phyloP scores from a whole-genome alignment of 2,888 invertebrate species.

The Papilio gigon region DNA sequence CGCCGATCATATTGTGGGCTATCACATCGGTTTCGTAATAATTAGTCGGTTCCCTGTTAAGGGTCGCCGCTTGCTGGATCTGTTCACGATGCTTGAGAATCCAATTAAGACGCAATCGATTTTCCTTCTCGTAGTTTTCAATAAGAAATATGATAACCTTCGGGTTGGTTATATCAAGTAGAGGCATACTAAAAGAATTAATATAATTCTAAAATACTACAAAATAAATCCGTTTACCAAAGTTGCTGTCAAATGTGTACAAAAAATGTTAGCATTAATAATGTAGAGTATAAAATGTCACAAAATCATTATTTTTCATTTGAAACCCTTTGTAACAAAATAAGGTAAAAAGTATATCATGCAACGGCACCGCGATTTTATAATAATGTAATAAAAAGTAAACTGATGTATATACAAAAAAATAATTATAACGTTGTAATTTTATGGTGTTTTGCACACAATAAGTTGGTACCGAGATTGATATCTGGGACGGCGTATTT shows the following conservation, averaged over 20 bases:
- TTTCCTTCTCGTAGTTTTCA: constrained; percentile 62
- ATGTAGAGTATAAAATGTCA: constrained; percentile 33
- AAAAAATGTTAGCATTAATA: constrained; percentile 43
- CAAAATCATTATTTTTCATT: constrained; percentile 36
- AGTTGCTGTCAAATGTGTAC: constrained; percentile 40
- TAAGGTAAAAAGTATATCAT: constrained; percentile 34
- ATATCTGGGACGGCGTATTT: constrained; percentile 6
- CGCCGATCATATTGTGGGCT: constrained; percentile 56
- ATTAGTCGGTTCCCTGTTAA: constrained; percentile 56
- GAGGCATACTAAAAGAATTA: constrained; percentile 52
- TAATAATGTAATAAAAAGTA: neutral
- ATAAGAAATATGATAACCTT: constrained; percentile 58
- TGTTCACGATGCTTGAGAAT: constrained; percentile 53
- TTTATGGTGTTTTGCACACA: constrained; percentile 26
- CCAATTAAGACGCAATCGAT: constrained; percentile 59
- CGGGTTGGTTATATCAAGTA: constrained; percentile 59
- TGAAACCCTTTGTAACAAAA: constrained; percentile 47
- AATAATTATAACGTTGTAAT: constrained; percentile 15
- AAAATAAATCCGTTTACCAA: constrained; percentile 38
- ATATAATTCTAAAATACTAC: constrained; percentile 33
- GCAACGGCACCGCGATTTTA: neutral
- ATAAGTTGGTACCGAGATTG: constrained; percentile 18
- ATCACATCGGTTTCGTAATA: constrained; percentile 60
- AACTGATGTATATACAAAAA: neutral
- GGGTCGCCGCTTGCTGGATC: constrained; percentile 57